phyloP scores from a whole-genome alignment of 2,113 vertebrate species.

The Mesembrinibis cayennensis region DNA sequence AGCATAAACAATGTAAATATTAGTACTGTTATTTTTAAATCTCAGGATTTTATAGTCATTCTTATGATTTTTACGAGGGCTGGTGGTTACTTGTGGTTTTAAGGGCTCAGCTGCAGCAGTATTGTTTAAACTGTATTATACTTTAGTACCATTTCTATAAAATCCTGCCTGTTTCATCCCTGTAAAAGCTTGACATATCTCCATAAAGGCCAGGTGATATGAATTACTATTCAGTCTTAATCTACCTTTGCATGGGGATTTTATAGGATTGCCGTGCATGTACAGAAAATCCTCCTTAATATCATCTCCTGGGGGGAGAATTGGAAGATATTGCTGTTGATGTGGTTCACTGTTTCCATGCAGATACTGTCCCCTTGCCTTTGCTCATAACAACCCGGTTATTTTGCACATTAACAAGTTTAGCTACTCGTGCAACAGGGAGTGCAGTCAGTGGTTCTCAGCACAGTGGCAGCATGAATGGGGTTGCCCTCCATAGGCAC shows the following conservation, averaged over 20 bases:
- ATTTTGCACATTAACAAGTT: not conserved
- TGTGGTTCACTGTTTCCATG: not conserved
- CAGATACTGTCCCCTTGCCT: not conserved
- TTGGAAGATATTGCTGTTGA: not conserved
- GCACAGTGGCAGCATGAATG: not conserved
- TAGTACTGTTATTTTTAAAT: not conserved
- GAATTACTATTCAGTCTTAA: not conserved
- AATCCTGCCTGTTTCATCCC: not conserved
- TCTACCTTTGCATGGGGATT: not conserved
- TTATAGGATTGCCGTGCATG: not conserved
- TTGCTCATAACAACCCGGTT: not conserved
- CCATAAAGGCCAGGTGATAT: not conserved
- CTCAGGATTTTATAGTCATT: not conserved
- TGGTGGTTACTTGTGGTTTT: not conserved
- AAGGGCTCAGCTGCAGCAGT: not conserved
- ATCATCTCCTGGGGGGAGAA: not conserved
- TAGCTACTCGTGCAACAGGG: not conserved
- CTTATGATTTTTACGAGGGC: not conserved
- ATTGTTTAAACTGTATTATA: not conserved
- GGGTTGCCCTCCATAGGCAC: not conserved
- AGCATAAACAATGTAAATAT: not conserved
- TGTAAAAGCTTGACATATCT: not conserved
- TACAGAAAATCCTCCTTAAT: not conserved
- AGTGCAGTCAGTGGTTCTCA: not conserved
- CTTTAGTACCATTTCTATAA: not conserved